phyloP scores from a whole-genome alignment of 1,140 invertebrate species.

The Leptinotarsa defecta region DNA sequence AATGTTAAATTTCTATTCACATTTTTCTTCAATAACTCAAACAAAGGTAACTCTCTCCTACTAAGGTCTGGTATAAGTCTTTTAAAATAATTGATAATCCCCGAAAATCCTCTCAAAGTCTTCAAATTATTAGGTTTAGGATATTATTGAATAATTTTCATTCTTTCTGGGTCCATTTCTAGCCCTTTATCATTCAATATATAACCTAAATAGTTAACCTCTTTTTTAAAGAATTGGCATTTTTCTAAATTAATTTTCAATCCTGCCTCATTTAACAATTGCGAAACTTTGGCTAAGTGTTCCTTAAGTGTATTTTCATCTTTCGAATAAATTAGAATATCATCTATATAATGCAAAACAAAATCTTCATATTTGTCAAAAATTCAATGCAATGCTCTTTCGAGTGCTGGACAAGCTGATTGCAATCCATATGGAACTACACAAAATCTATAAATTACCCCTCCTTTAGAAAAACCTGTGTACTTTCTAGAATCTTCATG shows the following conservation, averaged over 20 bases:
- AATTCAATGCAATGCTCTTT: background rate
- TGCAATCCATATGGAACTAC: constrained; percentile 18
- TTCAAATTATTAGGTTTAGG: constrained; percentile 32
- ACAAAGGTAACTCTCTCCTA: constrained; percentile 39
- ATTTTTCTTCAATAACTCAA: constrained; percentile 42
- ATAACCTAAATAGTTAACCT: constrained; percentile 46
- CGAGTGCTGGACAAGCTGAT: constrained; percentile 1
- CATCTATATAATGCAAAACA: constrained; percentile 27
- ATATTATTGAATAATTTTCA: constrained; percentile 41
- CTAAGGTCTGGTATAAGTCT: constrained; percentile 38
- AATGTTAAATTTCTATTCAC: no score
- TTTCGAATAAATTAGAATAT: constrained; percentile 53
- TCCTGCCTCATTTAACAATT: constrained; percentile 43
- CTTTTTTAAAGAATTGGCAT: constrained; percentile 21
- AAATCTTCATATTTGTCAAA: constrained; percentile 14
- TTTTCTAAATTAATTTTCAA: constrained; percentile 44
- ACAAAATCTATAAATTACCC: constrained; percentile 8
- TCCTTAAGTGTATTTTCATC: constrained; percentile 45
- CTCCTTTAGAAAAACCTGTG: constrained; percentile 9
- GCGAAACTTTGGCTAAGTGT: constrained; percentile 43
- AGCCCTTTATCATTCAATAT: constrained; percentile 42
- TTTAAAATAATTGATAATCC: constrained; percentile 44
- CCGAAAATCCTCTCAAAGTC: constrained; percentile 39
- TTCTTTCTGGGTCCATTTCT: background rate
- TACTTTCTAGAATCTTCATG: constrained; percentile 13